Evolutionary conservation across 2,888 invertebrate species (phyloP), one percentile per base, ranked within the genome.

Genomic region (Tholera decimalis): DNA sequence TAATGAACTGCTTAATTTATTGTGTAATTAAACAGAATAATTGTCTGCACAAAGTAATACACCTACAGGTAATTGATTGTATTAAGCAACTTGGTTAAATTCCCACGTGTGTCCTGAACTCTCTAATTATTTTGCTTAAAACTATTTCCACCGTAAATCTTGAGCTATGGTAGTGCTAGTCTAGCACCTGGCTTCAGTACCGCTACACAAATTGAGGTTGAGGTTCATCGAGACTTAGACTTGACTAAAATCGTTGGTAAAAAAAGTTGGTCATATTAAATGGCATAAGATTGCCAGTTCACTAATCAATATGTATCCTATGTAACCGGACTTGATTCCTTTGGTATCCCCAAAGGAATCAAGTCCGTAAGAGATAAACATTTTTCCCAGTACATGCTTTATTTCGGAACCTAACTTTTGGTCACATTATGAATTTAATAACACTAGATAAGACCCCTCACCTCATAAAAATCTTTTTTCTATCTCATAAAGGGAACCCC

Each of bases 1-100:
- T 79, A 80, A 81, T 69, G 60, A 77, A 67, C 61, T 55, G 56
- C 62, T 65, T 59, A 73, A 83, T 80, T 82, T 79, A 83, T 79
- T 53, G 70, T 65, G 71, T 77, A 77, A 79, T 83, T 84, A 81
- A 75, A 68, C 50, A 39, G 41, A 57, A 70, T 81, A 73, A 79
- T 70, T 80, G 79, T 63, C 22, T 53, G 49, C 66, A 56, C 55
- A 57, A 51, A 44, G 65, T 68, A 47, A 64, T 70, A 54, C 55
- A 73, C 54, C 46, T 54, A 43, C 62, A 61, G 55, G 62, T 70
- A 76, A 79, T 72, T 66, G 62, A 68, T 70, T 66, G 58, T 37
- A 77, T 66, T 41, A 15, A 56, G 56, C 59, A 55, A 63, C 22
- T 51, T 57, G 20, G 44, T 73, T 60, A 33, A 50, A 49, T 28